A percentile compares a stretch with the other conserved stretches of the same genome.
phyloP scores from a whole-genome alignment of 2,113 vertebrate genomes.

The Isurus oxyrinchus region DNA sequence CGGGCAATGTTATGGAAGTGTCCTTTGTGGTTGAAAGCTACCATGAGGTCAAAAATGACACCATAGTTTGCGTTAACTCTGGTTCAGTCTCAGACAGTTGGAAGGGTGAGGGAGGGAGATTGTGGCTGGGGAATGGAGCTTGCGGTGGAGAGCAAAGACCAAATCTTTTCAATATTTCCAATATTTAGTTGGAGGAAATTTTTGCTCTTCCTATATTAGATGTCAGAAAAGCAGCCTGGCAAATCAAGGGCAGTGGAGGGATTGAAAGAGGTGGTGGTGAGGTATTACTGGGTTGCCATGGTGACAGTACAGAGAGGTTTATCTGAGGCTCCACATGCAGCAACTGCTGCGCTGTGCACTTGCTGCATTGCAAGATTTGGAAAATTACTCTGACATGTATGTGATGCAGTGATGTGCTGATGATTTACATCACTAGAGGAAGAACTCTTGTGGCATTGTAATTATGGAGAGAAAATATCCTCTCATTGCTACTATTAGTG shows the following conservation, averaged over 20 bases:
- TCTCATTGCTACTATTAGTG: background rate
- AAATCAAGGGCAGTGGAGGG: background rate
- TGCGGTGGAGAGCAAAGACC: background rate
- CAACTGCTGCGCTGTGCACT: background rate
- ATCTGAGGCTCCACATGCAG: background rate
- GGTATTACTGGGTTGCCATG: background rate
- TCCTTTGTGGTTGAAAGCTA: background rate
- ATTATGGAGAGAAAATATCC: background rate
- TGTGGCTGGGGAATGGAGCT: background rate
- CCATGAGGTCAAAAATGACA: background rate
- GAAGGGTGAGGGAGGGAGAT: background rate
- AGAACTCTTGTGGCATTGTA: background rate
- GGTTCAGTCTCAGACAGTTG: background rate
- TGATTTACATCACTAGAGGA: background rate
- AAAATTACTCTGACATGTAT: background rate
- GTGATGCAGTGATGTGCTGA: background rate
- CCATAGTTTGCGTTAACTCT: background rate
- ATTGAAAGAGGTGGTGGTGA: background rate
- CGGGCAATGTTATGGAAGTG: background rate
- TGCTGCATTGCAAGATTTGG: background rate
- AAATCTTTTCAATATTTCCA: background rate
- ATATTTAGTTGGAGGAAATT: background rate
- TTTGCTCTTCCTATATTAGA: background rate
- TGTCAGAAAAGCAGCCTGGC: background rate
- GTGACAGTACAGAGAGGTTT: background rate